Percentiles rank a stretch among this genome's conserved stretches.
Conservation (phyloP, 2,888 invertebrate species). For the Tethea ocularis region DNA sequence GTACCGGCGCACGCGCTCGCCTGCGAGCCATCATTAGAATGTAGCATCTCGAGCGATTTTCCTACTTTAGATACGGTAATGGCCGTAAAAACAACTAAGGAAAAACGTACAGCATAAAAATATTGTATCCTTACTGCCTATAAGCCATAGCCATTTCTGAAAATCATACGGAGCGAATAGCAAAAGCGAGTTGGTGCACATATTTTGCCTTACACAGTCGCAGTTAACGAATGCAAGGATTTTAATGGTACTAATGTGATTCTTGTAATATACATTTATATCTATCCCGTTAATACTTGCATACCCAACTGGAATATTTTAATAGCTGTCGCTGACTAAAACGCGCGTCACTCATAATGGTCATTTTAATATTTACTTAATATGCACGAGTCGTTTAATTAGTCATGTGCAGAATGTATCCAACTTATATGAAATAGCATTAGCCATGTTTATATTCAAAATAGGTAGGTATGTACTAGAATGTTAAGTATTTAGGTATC, state of each 20-base stretch:
- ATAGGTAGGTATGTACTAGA: slow-evolving; percentile 2
- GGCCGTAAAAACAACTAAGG: slow-evolving; percentile 75
- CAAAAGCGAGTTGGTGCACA: slow-evolving; percentile 70
- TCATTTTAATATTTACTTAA: slow-evolving; percentile 6
- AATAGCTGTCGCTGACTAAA: slow-evolving; percentile 15
- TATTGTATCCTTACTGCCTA: slow-evolving; percentile 79
- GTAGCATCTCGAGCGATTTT: slow-evolving; percentile 80
- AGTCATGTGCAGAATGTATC: not conserved
- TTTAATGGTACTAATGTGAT: slow-evolving; percentile 78
- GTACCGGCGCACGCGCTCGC: slow-evolving; percentile 80
- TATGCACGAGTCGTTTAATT: not conserved
- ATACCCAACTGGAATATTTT: slow-evolving; percentile 28
- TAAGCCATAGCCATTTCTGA: slow-evolving; percentile 80
- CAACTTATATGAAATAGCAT: slow-evolving; percentile 7
- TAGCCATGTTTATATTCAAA: slow-evolving; percentile 3
- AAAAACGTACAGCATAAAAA: slow-evolving; percentile 81
- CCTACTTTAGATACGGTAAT: slow-evolving; percentile 81
- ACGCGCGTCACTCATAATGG: slow-evolving; percentile 5
- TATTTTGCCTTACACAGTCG: slow-evolving; percentile 78
- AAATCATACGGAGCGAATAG: slow-evolving; percentile 81
- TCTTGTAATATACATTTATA: slow-evolving; percentile 71
- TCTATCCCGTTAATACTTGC: slow-evolving; percentile 51
- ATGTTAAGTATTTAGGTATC: slow-evolving; percentile 6
- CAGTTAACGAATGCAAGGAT: slow-evolving; percentile 79
- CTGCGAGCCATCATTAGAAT: slow-evolving; percentile 77